These are phyloP conservation scores for Melanotaenia duboulayi DNA, from an alignment of 2,113 vertebrate genomes.

Conservation along the genomic window DNA sequence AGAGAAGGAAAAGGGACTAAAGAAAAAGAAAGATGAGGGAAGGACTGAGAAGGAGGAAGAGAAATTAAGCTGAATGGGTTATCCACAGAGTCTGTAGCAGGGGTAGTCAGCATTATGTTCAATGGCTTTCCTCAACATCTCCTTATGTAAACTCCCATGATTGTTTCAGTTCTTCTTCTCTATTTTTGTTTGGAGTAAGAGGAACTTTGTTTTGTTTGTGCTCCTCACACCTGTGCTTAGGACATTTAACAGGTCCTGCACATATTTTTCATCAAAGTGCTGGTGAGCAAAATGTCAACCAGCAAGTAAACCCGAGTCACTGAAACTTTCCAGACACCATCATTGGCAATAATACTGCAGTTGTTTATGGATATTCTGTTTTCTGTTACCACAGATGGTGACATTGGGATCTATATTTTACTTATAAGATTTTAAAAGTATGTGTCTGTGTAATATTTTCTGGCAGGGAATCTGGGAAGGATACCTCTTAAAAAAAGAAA, in stretches of 20 bases:
- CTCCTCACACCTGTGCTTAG: conserved; percentile 23
- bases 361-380: conserved; percentile 7
- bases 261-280: conserved; percentile 22
- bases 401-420: not conserved
- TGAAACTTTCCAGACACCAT: conserved; percentile 15
- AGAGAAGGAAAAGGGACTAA: conserved; percentile 19
- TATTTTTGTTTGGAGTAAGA: conserved; percentile 1
- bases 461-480: too few relatives aligned
- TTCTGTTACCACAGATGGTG: not conserved
- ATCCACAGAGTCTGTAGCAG: conserved; percentile 11
- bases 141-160: conserved; percentile 15
- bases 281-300: conserved; percentile 41
- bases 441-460: too few relatives aligned
- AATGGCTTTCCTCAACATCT: conserved; percentile 29
- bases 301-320: not conserved
- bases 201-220: conserved; percentile 12
- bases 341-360: not conserved
- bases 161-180: conserved; percentile 6
- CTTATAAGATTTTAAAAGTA: too few relatives aligned
- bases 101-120: conserved; percentile 27
- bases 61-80: conserved; percentile 11
- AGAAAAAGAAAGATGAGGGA: conserved; percentile 11
- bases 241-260: conserved; percentile 12
- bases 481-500: too few relatives aligned
- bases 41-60: not conserved